Evolutionary conservation across 2,113 vertebrate genomes (phyloP).

Genomic region (Oncorhynchus mykiss): DNA sequence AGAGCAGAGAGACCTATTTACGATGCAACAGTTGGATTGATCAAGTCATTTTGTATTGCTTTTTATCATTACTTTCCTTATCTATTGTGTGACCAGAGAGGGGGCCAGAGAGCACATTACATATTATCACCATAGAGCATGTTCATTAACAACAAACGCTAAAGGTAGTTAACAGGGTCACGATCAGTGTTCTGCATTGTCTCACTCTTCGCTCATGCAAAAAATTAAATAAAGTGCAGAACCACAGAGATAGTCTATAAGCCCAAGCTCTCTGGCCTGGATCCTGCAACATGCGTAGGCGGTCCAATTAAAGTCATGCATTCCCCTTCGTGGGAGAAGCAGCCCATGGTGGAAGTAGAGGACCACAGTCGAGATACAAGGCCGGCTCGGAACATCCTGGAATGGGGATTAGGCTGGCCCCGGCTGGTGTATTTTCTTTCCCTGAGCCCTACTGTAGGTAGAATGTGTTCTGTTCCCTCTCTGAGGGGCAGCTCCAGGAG

Average conservation of each 20-base stretch:
- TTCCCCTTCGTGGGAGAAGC: conserved; percentile 48
- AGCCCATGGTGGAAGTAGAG: conserved; percentile 42
- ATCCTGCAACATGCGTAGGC: conserved; percentile 50
- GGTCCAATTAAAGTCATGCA: conserved; percentile 48
- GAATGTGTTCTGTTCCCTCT: not conserved
- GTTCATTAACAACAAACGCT: conserved; percentile 17
- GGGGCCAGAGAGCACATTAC: conserved; percentile 26
- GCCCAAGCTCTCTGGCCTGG: conserved; percentile 46
- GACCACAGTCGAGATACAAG: conserved; percentile 49
- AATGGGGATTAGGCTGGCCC: conserved; percentile 45
- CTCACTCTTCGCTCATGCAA: conserved; percentile 40
- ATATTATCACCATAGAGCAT: conserved; percentile 9
- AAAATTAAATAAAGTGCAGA: conserved; percentile 40
- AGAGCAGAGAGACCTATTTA: no score
- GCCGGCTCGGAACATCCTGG: conserved; percentile 44
- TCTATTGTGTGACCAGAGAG: conserved; percentile 6
- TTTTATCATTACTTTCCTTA: conserved; percentile 19
- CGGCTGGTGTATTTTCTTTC: conserved; percentile 38
- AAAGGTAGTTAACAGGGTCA: conserved; percentile 44
- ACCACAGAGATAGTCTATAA: not conserved
- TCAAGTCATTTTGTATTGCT: no score
- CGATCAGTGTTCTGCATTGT: conserved; percentile 30
- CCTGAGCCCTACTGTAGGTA: not conserved
- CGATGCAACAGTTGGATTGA: no score
- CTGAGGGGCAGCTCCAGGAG: not conserved